These are phyloP conservation scores for Gulo gulo DNA, from an alignment of 2,113 vertebrate genomes.

Conservation along the genomic window DNA sequence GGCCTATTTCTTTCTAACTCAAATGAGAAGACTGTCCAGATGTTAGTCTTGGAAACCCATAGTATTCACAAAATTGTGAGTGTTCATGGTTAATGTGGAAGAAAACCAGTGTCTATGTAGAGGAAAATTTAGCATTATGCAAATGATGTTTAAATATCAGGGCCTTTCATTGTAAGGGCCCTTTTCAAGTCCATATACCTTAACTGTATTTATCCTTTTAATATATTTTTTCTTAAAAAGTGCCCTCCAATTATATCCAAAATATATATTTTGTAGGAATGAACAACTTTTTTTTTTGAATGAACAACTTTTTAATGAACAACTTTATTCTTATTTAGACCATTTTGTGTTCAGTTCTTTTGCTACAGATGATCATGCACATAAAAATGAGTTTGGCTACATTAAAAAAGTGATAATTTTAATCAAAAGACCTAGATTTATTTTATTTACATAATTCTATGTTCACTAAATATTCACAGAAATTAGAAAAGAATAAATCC, in stretches of 20 bases:
- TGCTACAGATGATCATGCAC: neutral
- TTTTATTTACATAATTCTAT: neutral
- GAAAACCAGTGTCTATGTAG: neutral
- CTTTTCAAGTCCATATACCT: neutral
- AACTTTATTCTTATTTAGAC: neutral
- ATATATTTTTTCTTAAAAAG: neutral
- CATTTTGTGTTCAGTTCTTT: neutral
- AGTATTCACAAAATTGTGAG: neutral
- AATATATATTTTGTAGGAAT: neutral
- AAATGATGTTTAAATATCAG: neutral
- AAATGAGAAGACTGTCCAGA: neutral
- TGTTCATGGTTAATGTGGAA: neutral
- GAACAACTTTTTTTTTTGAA: neutral
- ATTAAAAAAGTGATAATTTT: neutral
- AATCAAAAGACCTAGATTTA: neutral
- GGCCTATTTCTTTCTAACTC: neutral
- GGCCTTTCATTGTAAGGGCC: neutral
- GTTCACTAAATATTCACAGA: neutral
- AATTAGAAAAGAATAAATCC: neutral
- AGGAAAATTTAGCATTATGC: neutral
- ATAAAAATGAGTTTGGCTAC: neutral
- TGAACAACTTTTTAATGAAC: neutral
- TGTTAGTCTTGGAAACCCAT: neutral
- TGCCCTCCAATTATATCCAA: neutral
- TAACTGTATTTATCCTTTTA: neutral